Conservation (phyloP, 1,140 invertebrate species). For the Drosophila insularis region DNA sequence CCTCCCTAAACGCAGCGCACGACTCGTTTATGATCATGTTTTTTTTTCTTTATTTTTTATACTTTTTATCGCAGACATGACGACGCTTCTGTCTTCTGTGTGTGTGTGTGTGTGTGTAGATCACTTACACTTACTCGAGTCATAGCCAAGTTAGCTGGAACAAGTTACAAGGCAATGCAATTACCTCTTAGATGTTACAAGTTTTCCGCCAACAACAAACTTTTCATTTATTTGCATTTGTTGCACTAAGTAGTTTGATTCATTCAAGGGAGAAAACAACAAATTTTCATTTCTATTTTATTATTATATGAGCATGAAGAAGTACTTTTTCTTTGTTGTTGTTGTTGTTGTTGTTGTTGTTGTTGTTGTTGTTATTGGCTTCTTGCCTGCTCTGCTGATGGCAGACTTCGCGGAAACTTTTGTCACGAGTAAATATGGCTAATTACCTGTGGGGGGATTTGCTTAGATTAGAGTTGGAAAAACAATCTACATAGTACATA, state of each 20-base stretch:
- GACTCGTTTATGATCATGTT: constrained; percentile 33
- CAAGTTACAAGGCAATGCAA: constrained; percentile 6
- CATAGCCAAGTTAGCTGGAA: constrained; percentile 8
- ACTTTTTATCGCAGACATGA: constrained; percentile 40
- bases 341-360: constrained; percentile 8
- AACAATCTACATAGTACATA: constrained; percentile 2
- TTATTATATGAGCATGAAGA: constrained; percentile 68
- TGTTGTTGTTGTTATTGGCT: constrained; percentile 23
- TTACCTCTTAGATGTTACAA: not conserved
- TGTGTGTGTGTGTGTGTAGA: not conserved
- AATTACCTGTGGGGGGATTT: constrained; percentile 39
- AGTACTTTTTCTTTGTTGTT: constrained; percentile 21
- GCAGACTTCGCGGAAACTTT: constrained; percentile 75
- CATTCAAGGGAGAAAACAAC: constrained; percentile 34
- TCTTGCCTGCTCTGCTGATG: not conserved
- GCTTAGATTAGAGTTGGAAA: constrained; percentile 42
- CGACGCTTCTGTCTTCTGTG: constrained; percentile 21
- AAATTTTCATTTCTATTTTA: constrained; percentile 17
- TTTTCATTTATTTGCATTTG: constrained; percentile 17
- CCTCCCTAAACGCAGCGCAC: constrained; percentile 12
- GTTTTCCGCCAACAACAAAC: not conserved
- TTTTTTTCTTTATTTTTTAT: not conserved
- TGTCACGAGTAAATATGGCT: constrained; percentile 41
- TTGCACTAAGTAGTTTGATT: constrained; percentile 53
- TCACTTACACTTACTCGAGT: not conserved